Evolutionary conservation across 2,797 vertebrate species (phyloP), one percentile per base, ranked within the genome.

Genomic region (Acrossocheilus wenchowensis): DNA sequence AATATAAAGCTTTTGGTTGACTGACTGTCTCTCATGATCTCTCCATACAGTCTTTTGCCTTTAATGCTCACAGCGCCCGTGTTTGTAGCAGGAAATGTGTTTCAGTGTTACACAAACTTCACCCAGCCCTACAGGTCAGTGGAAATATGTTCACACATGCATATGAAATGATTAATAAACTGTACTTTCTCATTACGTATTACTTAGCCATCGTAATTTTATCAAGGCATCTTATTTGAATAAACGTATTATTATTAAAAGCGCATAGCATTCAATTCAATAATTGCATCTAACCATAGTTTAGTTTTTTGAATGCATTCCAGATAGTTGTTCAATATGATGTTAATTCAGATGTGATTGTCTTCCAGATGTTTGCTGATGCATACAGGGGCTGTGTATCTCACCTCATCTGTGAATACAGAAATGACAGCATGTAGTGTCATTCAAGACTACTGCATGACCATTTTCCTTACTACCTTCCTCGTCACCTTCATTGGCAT

Each of bases 361-460:
- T 50, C 12, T 68, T 81, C 9, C 94, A 99, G 98, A 73, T 98
- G 97, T 90, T 95, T 97, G 88, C 91, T 98, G 92, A 94, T 97
- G 95, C 93, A 96, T 89, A 94, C 95, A 0, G 95, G 95, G 23
- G 68, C 94, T 0, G 89, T 95, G 26, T 88, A 92, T 72, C 78
- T 92, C 30, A 81, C 71, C 81, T 0, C 87, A 87, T 41, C 91
- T 72, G 0, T 89, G 86, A 57, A 26, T n/a, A 60, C 87, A 34
- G 2, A 83, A 64, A 62, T 90, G 64, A 71, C 89, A 6, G 43
- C 91, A 85, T 98, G 97, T 90, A 79, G 50, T 0, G 50, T n/a
- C 2, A 92, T 97, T 84, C 94, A 94, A 87, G 89, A 89, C 89
- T 98, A 97, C 78, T 85, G 94, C 85, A 83, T 95, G 23, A 52